Conservation (phyloP, 2,888 invertebrate genomes). For the Allygus modestus region DNA sequence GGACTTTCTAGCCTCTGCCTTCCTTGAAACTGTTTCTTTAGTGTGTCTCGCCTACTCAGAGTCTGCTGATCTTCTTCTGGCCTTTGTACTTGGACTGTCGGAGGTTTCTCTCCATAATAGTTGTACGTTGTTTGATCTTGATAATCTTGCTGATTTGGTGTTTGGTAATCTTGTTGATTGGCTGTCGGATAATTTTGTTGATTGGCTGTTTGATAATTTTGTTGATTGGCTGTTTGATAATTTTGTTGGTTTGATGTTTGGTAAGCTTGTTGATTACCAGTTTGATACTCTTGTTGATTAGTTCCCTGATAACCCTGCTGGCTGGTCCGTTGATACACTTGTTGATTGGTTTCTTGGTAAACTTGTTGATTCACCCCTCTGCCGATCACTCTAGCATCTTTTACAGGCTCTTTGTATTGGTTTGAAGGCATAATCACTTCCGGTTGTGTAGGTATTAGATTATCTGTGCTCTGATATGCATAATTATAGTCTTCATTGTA, state of each 20-base stretch:
- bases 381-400: slow-evolving; percentile 63
- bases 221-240: slow-evolving; percentile 48
- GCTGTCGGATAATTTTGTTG: slow-evolving; percentile 7
- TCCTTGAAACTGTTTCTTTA: slow-evolving; percentile 67
- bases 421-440: slow-evolving; percentile 69
- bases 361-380: slow-evolving; percentile 32
- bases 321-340: slow-evolving; percentile 62
- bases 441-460: slow-evolving; percentile 74
- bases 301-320: slow-evolving; percentile 42
- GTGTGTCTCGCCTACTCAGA: slow-evolving; percentile 67
- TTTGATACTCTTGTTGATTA: background rate
- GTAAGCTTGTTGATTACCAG: slow-evolving; percentile 66
- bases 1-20: slow-evolving; percentile 62
- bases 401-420: slow-evolving; percentile 70
- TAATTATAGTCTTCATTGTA: slow-evolving; percentile 85
- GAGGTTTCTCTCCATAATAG: slow-evolving; percentile 71
- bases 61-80: slow-evolving; percentile 63
- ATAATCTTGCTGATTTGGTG: slow-evolving; percentile 34
- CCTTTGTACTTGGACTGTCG: slow-evolving; percentile 64
- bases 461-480: slow-evolving; percentile 84
- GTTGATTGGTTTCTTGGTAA: slow-evolving; percentile 72
- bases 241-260: slow-evolving; percentile 71
- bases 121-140: slow-evolving; percentile 69
- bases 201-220: slow-evolving; percentile 14
- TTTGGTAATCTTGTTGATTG: slow-evolving; percentile 20